A percentile compares a stretch with the other conserved stretches of the same genome.
Conservation (phyloP, 23 tunicate species). For the Trididemnum clinides region DNA sequence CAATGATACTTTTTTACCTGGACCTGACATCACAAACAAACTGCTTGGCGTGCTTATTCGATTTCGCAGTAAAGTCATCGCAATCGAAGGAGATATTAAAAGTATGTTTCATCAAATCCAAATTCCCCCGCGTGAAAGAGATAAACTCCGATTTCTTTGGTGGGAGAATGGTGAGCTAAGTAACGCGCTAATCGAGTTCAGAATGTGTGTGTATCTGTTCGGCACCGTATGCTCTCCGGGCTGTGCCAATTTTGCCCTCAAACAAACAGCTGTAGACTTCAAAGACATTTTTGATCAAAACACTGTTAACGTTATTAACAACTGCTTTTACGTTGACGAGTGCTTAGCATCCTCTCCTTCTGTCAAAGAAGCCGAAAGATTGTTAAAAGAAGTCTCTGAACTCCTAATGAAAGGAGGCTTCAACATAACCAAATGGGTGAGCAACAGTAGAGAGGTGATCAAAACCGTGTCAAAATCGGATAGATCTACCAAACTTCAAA, state of each 20-base stretch:
- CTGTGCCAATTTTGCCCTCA: slow-evolving; percentile 18
- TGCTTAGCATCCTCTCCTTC: slow-evolving; percentile 26
- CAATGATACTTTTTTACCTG: slow-evolving; percentile 1
- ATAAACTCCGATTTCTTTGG: slow-evolving; percentile 25
- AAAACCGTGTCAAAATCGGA: slow-evolving; percentile 31
- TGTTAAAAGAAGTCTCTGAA: slow-evolving; percentile 1
- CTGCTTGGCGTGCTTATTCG: slow-evolving; percentile 14
- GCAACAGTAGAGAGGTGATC: slow-evolving; percentile 44
- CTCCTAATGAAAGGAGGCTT: slow-evolving; percentile 45
- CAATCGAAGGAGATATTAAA: neutral
- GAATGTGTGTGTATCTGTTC: slow-evolving; percentile 29
- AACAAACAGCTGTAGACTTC: slow-evolving; percentile 12
- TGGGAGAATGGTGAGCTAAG: neutral
- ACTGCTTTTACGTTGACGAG: slow-evolving; percentile 41
- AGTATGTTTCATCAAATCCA: slow-evolving; percentile 13
- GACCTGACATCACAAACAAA: slow-evolving; percentile 22
- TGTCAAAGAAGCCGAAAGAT: slow-evolving; percentile 3
- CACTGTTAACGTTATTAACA: neutral
- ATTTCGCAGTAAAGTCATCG: neutral
- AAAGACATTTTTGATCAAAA: neutral
- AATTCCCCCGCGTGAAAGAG: neutral
- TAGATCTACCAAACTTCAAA: slow-evolving; percentile 7
- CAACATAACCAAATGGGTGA: slow-evolving; percentile 38
- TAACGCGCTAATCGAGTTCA: neutral
- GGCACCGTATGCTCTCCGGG: slow-evolving; percentile 11